These are phyloP conservation scores for Gadus macrocephalus DNA, from an alignment of 2,113 vertebrate genomes.

Conservation along the genomic window DNA sequence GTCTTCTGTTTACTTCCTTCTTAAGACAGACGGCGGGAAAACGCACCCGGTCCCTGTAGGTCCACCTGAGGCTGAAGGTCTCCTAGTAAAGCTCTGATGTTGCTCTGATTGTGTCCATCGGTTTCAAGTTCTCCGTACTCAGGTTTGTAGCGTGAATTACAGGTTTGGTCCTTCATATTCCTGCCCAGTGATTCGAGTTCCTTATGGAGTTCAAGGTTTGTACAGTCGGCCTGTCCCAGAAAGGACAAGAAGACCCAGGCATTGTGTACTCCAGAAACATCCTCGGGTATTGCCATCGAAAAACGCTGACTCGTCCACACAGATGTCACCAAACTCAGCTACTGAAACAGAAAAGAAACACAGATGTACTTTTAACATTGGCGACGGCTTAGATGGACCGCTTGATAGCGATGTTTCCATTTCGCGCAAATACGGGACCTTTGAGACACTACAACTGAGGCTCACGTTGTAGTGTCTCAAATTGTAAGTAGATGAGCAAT, in stretches of 20 bases:
- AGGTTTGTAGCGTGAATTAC: not conserved
- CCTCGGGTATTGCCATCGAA: constrained; percentile 41
- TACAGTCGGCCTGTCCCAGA: constrained; percentile 44
- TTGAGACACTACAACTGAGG: too few species aligned
- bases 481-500: too few species aligned
- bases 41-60: constrained; percentile 27
- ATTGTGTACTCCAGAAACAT: not conserved
- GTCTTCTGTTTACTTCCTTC: too few species aligned
- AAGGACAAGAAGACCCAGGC: constrained; percentile 60
- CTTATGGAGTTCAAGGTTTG: not conserved
- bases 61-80: constrained; percentile 37
- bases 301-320: not conserved
- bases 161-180: constrained; percentile 12
- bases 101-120: constrained; percentile 51
- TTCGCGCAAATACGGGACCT: too few species aligned
- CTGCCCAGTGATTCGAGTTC: constrained; percentile 36
- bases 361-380: too few species aligned
- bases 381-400: too few species aligned
- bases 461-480: too few species aligned
- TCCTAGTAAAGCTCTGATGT: fast-evolving
- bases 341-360: too few species aligned
- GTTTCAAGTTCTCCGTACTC: constrained; percentile 55
- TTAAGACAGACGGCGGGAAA: too few species aligned
- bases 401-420: too few species aligned
- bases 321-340: not conserved